Percentiles rank a stretch among this genome's conserved stretches.
These are phyloP conservation scores for Xiphorhynchus elegans DNA, from an alignment of 2,113 vertebrate species.

Conservation along the genomic window DNA sequence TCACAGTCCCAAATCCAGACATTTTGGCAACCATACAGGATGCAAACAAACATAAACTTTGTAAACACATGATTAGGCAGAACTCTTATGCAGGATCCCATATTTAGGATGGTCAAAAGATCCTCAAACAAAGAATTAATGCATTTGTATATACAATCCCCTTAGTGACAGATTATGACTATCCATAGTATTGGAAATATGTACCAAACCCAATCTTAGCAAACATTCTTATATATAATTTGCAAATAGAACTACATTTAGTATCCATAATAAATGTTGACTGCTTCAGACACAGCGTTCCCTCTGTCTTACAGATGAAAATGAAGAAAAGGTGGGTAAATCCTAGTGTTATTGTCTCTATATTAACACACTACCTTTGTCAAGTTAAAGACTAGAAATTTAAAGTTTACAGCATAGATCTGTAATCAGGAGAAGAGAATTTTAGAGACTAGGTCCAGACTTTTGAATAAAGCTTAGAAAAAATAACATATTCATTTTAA, in stretches of 20 bases:
- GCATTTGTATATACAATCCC: slow-evolving; percentile 15
- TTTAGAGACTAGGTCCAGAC: background rate
- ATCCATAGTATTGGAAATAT: background rate
- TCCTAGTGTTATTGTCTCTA: background rate
- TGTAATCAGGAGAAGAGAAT: background rate
- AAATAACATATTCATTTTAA: background rate
- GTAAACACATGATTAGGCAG: slow-evolving; percentile 55
- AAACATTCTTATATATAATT: background rate
- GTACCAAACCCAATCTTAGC: background rate
- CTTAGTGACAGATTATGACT: slow-evolving; percentile 33
- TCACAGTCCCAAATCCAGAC: background rate
- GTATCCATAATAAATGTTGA: background rate
- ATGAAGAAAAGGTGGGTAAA: background rate
- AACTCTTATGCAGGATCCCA: background rate
- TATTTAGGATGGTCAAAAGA: slow-evolving; percentile 32
- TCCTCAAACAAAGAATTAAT: slow-evolving; percentile 66
- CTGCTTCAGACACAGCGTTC: background rate
- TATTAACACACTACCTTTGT: background rate
- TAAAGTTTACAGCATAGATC: background rate
- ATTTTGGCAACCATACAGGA: slow-evolving; percentile 39
- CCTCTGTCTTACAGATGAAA: background rate
- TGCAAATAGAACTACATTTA: background rate
- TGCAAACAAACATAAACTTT: slow-evolving; percentile 58
- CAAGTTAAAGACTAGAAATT: background rate
- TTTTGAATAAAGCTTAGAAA: background rate